Conservation (phyloP, 92 coral and sea anemone genomes). For the Blastomussa wellsi region DNA sequence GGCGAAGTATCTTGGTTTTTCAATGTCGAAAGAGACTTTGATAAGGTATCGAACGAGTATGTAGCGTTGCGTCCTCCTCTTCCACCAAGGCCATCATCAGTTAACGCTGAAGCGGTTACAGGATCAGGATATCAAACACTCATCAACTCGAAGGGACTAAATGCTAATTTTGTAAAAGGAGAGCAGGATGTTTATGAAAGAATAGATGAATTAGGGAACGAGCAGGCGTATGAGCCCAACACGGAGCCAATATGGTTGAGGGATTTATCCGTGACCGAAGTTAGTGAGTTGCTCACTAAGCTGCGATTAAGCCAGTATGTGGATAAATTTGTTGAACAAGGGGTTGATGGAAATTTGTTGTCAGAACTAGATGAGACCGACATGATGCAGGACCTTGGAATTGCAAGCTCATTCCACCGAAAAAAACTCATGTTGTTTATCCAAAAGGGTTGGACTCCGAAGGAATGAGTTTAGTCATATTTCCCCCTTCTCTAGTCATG, state of each 20-base stretch:
- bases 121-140: no score
- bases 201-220: no score
- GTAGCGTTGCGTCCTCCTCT: conserved; percentile 10
- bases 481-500: neutral
- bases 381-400: conserved; percentile 41
- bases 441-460: conserved; percentile 50
- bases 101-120: no score
- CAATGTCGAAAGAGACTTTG: neutral
- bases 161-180: no score
- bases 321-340: conserved; percentile 28
- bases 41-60: neutral
- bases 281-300: conserved; percentile 32
- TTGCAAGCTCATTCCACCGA: conserved; percentile 37
- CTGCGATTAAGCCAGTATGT: conserved; percentile 33
- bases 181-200: no score
- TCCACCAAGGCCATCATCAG: conserved; percentile 17
- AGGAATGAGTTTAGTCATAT: neutral
- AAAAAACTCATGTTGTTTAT: conserved; percentile 49
- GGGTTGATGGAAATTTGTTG: conserved; percentile 54
- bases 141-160: no score
- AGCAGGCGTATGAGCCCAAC: no score
- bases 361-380: conserved; percentile 44
- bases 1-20: conserved; percentile 30
- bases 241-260: neutral
- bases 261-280: conserved; percentile 38